These are phyloP conservation scores for Protobothrops flavoviridis DNA, from an alignment of 2,113 vertebrate genomes.

Conservation along the genomic window DNA sequence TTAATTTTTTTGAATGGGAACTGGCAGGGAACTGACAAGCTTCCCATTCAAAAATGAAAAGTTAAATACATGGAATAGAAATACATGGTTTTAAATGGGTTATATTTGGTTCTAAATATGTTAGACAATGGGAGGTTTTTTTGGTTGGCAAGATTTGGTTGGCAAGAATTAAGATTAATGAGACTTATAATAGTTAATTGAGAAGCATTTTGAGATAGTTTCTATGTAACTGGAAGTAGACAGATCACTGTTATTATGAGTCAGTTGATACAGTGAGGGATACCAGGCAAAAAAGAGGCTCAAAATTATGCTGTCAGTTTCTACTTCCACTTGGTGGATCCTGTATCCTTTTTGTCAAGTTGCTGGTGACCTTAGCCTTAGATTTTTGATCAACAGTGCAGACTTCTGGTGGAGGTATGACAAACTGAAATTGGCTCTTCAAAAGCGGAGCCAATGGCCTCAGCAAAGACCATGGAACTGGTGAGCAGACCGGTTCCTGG, in stretches of 20 bases:
- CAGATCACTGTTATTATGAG: neutral
- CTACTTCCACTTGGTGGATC: neutral
- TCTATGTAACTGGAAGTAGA: neutral
- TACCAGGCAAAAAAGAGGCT: neutral
- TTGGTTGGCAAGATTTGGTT: neutral
- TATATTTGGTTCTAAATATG: neutral
- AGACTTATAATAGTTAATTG: neutral
- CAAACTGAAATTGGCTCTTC: neutral
- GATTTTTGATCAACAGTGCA: neutral
- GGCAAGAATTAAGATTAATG: neutral
- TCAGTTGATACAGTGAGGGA: neutral
- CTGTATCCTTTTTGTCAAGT: neutral
- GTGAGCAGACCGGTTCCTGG: neutral
- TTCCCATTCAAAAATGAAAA: neutral
- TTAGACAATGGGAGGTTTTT: neutral
- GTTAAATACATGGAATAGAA: neutral
- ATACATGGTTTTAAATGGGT: neutral
- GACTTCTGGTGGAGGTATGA: neutral
- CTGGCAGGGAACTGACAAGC: neutral
- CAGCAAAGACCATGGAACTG: neutral
- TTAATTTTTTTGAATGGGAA: neutral
- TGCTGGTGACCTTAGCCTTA: neutral
- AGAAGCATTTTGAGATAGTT: neutral
- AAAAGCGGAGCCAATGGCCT: neutral
- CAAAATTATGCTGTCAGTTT: neutral